These are phyloP conservation scores for Rynchops niger DNA, from an alignment of 2,113 vertebrate genomes.

Conservation along the genomic window DNA sequence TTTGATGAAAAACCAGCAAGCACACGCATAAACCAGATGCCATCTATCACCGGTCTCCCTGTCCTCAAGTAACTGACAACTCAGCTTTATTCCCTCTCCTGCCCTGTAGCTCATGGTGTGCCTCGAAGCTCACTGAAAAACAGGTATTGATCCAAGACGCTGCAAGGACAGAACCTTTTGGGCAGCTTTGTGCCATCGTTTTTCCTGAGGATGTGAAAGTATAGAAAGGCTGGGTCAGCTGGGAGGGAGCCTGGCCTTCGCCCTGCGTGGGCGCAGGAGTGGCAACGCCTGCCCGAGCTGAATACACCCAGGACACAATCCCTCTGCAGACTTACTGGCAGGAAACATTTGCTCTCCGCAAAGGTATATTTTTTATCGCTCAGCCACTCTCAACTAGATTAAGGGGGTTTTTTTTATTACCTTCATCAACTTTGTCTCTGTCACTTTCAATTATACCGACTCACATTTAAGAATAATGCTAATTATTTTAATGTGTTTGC, in stretches of 20 bases:
- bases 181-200: slow-evolving; percentile 7
- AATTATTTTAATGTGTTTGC: slow-evolving; percentile 62
- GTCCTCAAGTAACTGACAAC: slow-evolving; percentile 44
- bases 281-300: neutral
- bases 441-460: slow-evolving; percentile 54
- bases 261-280: neutral
- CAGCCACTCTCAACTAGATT: slow-evolving; percentile 23
- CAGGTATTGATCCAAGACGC: slow-evolving; percentile 22
- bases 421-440: slow-evolving; percentile 43
- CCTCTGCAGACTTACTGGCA: neutral
- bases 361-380: slow-evolving; percentile 46
- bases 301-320: neutral
- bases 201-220: slow-evolving; percentile 9
- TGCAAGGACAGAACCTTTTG: neutral
- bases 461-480: slow-evolving; percentile 58
- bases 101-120: neutral
- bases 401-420: slow-evolving; percentile 31
- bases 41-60: slow-evolving; percentile 49
- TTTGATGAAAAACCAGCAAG: slow-evolving; percentile 16
- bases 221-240: neutral
- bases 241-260: neutral
- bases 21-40: neutral
- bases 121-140: slow-evolving; percentile 57
- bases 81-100: slow-evolving; percentile 48
- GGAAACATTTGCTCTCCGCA: slow-evolving; percentile 7